phyloP scores from a whole-genome alignment of 2,113 vertebrate genomes.

The Campylorhamphus procurvoides region DNA sequence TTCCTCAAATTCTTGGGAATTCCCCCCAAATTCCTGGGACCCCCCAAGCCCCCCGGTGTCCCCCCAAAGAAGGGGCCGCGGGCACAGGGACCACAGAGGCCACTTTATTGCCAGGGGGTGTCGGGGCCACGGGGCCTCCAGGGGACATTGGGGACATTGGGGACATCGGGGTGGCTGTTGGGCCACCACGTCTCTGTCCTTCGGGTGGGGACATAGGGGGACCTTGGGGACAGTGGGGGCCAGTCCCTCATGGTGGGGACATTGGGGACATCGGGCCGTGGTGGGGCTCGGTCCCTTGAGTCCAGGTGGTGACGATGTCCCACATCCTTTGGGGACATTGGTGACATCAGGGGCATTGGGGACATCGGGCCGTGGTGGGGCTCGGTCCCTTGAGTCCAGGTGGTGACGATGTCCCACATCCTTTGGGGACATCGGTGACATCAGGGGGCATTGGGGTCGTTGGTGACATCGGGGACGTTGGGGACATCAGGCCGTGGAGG shows the following conservation, averaged over 20 bases:
- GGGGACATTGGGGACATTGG: background rate
- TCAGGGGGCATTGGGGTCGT: background rate
- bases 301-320: background rate
- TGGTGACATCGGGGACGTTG: accelerated
- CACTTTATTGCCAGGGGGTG: background rate
- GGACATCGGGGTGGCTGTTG: background rate
- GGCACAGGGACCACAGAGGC: background rate
- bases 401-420: background rate
- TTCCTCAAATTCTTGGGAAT: no score
- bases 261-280: accelerated
- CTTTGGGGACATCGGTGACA: background rate
- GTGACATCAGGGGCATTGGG: background rate
- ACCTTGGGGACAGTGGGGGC: background rate
- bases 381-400: background rate
- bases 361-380: background rate
- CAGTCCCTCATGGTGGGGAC: background rate
- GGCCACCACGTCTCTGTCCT: background rate
- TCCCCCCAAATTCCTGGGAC: no score
- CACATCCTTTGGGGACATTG: background rate
- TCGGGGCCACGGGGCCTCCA: background rate
- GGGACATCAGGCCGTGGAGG: background rate
- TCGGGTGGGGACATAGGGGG: background rate
- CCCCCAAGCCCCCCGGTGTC: accelerated
- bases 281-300: background rate
- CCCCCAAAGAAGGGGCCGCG: background rate